Conservation (phyloP, 1,140 invertebrate genomes). For the Nymphalis io region DNA sequence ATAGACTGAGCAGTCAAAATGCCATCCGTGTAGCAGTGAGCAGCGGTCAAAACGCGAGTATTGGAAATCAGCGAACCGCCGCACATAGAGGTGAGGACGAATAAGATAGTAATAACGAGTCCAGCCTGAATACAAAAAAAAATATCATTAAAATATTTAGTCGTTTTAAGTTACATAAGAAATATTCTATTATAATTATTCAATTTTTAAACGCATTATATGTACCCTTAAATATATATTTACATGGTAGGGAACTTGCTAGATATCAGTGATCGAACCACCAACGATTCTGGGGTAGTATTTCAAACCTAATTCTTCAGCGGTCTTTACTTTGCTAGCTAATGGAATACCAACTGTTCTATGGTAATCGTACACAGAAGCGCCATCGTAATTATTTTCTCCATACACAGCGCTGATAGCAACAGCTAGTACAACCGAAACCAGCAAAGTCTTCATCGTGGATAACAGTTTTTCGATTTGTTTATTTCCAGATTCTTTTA, state of each 20-base stretch:
- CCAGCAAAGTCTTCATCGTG: too few species aligned
- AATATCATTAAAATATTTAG: too few species aligned
- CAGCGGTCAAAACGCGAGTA: constrained; percentile 51
- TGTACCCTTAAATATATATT: too few species aligned
- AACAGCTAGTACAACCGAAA: too few species aligned
- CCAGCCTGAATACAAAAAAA: constrained; percentile 46
- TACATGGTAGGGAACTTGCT: constrained; percentile 55
- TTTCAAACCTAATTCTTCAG: constrained; percentile 33
- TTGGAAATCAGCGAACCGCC: constrained; percentile 48
- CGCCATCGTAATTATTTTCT: constrained; percentile 19
- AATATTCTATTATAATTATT: too few species aligned
- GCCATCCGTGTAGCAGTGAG: constrained; percentile 54
- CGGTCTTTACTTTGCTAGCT: constrained; percentile 41
- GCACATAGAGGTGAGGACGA: constrained; percentile 48
- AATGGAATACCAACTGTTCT: constrained; percentile 43
- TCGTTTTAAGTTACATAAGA: too few species aligned
- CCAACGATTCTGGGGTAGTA: constrained; percentile 45
- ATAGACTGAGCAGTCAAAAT: constrained; percentile 36
- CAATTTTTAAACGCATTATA: too few species aligned
- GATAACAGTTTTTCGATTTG: too few species aligned
- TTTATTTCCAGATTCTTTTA: too few species aligned
- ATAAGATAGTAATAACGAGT: constrained; percentile 47
- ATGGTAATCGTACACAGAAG: constrained; percentile 43
- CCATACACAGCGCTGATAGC: neutral
- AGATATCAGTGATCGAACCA: constrained; percentile 46